Evolutionary conservation across 23 tunicate genomes (phyloP).

Genomic region (Trididemnum nubilum): DNA sequence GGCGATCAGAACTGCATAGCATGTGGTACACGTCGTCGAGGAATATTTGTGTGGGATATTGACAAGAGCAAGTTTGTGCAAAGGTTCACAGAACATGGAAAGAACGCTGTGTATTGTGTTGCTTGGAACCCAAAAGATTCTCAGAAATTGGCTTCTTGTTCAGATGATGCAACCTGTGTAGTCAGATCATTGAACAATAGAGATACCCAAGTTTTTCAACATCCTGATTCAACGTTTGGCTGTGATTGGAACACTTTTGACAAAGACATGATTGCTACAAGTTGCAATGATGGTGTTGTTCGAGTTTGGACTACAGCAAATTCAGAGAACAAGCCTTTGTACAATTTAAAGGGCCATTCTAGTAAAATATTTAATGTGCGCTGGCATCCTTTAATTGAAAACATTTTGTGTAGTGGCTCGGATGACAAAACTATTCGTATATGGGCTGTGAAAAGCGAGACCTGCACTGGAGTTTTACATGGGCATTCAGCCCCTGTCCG

Average conservation of each 20-base stretch:
- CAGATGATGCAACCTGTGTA: conserved; percentile 67
- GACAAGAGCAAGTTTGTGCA: conserved; percentile 48
- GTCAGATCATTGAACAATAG: conserved; percentile 64
- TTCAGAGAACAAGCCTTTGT: neutral
- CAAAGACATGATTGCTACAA: conserved; percentile 79
- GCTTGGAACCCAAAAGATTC: conserved; percentile 86
- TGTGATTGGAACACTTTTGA: conserved; percentile 77
- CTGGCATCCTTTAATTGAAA: conserved; percentile 79
- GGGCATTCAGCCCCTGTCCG: conserved; percentile 81
- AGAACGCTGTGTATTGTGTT: conserved; percentile 65
- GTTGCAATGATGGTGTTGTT: conserved; percentile 74
- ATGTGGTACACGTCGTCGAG: conserved; percentile 75
- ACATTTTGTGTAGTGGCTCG: conserved; percentile 79
- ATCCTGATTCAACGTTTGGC: conserved; percentile 74
- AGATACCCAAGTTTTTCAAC: conserved; percentile 28
- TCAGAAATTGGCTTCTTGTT: conserved; percentile 76
- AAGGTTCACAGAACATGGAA: conserved; percentile 85
- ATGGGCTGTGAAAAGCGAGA: conserved; percentile 53
- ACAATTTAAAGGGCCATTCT: conserved; percentile 49
- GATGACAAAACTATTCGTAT: conserved; percentile 83
- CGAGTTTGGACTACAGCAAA: conserved; percentile 60
- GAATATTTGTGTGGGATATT: conserved; percentile 88
- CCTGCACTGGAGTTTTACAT: conserved; percentile 44
- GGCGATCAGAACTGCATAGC: conserved; percentile 76
- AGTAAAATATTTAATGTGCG: conserved; percentile 70